A percentile compares a stretch with the other conserved stretches of the same genome.
phyloP scores from a whole-genome alignment of 2,113 vertebrate species.

The Odontophorus gujanensis region DNA sequence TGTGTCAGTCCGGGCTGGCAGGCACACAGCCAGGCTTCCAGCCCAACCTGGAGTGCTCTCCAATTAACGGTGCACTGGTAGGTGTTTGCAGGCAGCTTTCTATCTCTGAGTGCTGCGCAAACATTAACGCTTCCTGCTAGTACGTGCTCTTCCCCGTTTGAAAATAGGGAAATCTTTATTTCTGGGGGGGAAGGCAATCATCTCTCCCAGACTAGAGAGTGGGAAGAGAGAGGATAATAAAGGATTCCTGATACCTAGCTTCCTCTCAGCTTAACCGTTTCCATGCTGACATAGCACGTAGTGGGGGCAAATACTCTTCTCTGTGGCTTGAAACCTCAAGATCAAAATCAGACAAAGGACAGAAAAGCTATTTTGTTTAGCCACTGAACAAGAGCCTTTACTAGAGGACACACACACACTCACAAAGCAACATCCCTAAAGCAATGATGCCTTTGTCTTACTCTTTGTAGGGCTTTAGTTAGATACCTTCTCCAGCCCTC shows the following conservation, averaged over 20 bases:
- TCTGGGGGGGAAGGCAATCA: neutral
- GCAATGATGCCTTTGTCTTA: neutral
- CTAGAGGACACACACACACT: neutral
- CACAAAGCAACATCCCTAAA: neutral
- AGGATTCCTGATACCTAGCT: neutral
- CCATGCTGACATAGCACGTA: neutral
- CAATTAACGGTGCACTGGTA: neutral
- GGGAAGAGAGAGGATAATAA: neutral
- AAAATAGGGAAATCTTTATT: neutral
- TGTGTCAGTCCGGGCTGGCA: conserved; percentile 30
- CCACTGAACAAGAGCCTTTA: neutral
- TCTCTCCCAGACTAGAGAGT: neutral
- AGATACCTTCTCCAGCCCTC: neutral
- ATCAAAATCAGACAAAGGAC: neutral
- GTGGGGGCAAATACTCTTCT: neutral
- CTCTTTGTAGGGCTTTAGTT: neutral
- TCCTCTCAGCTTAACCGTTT: conserved; percentile 1
- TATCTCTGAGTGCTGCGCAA: neutral
- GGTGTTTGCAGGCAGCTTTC: conserved; percentile 36
- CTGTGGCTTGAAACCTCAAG: neutral
- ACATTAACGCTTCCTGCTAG: neutral
- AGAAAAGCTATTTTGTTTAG: neutral
- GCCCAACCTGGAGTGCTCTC: conserved; percentile 7
- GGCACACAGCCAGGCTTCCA: neutral
- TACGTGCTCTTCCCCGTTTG: neutral